A percentile compares a stretch with the other conserved stretches of the same genome.
phyloP scores from a whole-genome alignment of 2,113 vertebrate genomes.

The Ptyas mucosa region DNA sequence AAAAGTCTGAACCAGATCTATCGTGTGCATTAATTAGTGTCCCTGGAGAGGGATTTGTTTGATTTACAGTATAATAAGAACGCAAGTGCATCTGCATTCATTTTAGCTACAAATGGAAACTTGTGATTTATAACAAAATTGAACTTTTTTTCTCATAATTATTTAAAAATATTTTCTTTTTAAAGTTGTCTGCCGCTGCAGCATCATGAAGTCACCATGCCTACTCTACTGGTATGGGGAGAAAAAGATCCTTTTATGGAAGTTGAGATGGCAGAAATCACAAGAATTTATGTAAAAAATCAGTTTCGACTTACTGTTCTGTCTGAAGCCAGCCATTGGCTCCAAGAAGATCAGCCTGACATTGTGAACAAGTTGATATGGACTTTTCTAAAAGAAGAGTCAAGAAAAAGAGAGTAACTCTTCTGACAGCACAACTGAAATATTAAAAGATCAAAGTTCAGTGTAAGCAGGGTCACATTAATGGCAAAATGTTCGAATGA shows the following conservation, averaged over 20 bases:
- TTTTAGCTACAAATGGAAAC: neutral
- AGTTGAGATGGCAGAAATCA: conserved; percentile 92
- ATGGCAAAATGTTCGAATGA: conserved; percentile 63
- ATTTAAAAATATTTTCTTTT: conserved; percentile 54
- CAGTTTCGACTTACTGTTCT: conserved; percentile 93
- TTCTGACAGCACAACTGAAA: neutral
- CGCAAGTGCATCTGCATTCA: neutral
- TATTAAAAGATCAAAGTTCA: conserved; percentile 55
- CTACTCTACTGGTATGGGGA: conserved; percentile 91
- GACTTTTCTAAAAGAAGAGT: conserved; percentile 95
- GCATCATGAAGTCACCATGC: conserved; percentile 83
- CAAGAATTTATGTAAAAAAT: conserved; percentile 89
- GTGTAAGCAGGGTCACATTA: conserved; percentile 64
- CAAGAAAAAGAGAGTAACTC: conserved; percentile 77
- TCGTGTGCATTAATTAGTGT: neutral
- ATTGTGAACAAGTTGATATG: conserved; percentile 97
- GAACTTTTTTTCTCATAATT: neutral
- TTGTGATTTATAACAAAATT: conserved; percentile 1
- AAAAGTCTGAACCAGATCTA: neutral
- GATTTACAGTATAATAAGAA: neutral
- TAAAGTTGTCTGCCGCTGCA: conserved; percentile 86
- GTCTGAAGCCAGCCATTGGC: conserved; percentile 94
- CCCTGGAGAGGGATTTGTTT: neutral
- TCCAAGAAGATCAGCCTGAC: conserved; percentile 97
- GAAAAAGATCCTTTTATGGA: conserved; percentile 92